Evolutionary conservation across 2,797 vertebrate species (phyloP), one percentile per base, ranked within the genome.

Genomic region (Lates japonicus): DNA sequence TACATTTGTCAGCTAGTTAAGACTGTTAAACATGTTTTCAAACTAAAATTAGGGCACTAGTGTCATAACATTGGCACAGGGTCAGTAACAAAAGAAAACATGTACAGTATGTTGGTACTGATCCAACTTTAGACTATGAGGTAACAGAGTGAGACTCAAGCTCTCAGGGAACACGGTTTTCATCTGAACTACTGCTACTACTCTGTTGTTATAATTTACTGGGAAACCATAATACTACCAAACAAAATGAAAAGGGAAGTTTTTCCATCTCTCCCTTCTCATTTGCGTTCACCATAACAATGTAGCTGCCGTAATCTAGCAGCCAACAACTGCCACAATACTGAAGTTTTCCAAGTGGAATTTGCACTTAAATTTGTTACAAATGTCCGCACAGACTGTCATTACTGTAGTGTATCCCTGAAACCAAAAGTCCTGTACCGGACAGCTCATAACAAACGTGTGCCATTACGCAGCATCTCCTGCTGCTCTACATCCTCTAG

Each of bases 281-380:
- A 73, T 86, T 78, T 70, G 61, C 52, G 31, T 70, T 59, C 54
- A 44, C 19, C 63, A 59, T 64, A 59, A 81, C 9, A 0, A 66
- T 57, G 29, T 49, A 46, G 52, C 51, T 48, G 39, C 60, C 39
- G 37, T 48, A 22, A 64, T 11, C 17, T 20, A 62, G 81, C 76
- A 58, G 73, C 63, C 70, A 85, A 55, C 31, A n/a, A 58, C 54
- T 11, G 19, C 70, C 10, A 35, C 7, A 0, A 71, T 22, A 41
- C 22, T 52, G 49, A 58, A 17, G 20, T 48, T 60, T 73, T 42
- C 58, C 35, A 46, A 42, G 37, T 9, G 19, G 0, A 64, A 29
- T 29, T 29, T 29, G 25, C 25, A 29, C 25, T 29, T 29, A 58
- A 17, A 61, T 75, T 10, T 51, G 60, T 65, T 22, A 42, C 7